Percentiles rank a stretch among this genome's conserved stretches.
Evolutionary conservation across 64 coral and sea anemone species (phyloP).

Genomic region (Astreopora myriophthalma): DNA sequence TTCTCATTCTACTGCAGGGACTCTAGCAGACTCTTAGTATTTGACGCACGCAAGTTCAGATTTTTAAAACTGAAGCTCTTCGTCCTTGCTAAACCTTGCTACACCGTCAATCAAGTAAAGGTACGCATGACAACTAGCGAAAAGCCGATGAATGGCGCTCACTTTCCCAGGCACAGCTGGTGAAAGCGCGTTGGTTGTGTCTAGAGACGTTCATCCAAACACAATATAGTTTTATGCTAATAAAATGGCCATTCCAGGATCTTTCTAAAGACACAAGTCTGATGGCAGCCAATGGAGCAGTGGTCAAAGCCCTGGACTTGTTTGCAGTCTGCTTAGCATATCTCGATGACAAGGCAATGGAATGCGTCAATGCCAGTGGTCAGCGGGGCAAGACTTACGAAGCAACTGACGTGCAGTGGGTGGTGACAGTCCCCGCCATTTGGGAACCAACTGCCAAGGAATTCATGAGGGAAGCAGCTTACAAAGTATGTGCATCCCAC

Average conservation of each 20-base stretch:
- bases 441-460: constrained; percentile 73
- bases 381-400: constrained; percentile 31
- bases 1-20: too few relatives aligned
- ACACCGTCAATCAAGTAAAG: too few relatives aligned
- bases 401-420: constrained; percentile 56
- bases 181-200: not conserved
- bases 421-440: constrained; percentile 80
- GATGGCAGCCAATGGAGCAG: constrained; percentile 51
- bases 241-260: not conserved
- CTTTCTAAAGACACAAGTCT: constrained; percentile 50
- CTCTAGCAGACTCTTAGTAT: too few relatives aligned
- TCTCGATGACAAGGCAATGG: constrained; percentile 56
- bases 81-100: too few relatives aligned
- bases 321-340: constrained; percentile 67
- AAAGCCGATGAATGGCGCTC: not conserved
- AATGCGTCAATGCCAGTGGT: constrained; percentile 52
- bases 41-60: too few relatives aligned
- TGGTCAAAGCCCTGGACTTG: constrained; percentile 49
- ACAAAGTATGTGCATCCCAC: constrained; percentile 34
- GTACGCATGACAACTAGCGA: too few relatives aligned
- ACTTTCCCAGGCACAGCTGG: not conserved
- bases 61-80: too few relatives aligned
- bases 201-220: not conserved
- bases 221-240: not conserved
- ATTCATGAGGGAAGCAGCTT: constrained; percentile 79